Base-by-base conservation (phyloP, 2,797 vertebrate species). In the Etheostoma nigrum region DNA sequence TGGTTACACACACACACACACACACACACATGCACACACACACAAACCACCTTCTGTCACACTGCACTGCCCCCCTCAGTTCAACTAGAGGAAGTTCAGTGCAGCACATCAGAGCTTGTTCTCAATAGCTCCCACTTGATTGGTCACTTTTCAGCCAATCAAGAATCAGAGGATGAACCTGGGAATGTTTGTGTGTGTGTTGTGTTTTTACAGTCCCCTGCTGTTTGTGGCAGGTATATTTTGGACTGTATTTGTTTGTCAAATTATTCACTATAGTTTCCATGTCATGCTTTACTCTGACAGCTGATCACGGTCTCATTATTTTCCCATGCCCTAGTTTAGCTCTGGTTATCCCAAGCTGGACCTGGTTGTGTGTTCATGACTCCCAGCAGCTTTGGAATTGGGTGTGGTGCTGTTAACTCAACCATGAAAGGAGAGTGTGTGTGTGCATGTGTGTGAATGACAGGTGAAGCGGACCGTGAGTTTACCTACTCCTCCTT, bases 331-430 rank as follows among this genome's bases (percentile, higher is more conserved):
- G 23, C 44, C 21, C 12, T 3, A 47, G 21, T 2, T 21, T 40
- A 36, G 18, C 25, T 61, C 53, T 36, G 15, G 57, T 79, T 76
- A 45, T 51, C 45, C 67, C 2, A 45, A 47, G 45, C 51, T 72
- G 66, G 52, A 72, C 45, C 23, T 23, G 58, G 36, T 54, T 64
- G 48, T 76, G 59, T 69, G 49, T 64, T 70, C 13, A 71, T 91
- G 87, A 90, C 77, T 90, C 85, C 90, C 12, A 42, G 63, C 12
- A 42, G 63, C 71, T 67, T 19, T 82, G 81, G 88, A 91, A 92
- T 81, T 81, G 88, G 90, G 89, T 88, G 90, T 62, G 74, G 84
- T 40, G 48, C 52, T 71, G 71, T 74, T 77, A 71, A 80, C 64
- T 53, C 60, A 84, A 75, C 74, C 84, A 70, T 80, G 74, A 84